Conservation (phyloP, 2,113 vertebrate genomes). For the Acinonyx jubatus region DNA sequence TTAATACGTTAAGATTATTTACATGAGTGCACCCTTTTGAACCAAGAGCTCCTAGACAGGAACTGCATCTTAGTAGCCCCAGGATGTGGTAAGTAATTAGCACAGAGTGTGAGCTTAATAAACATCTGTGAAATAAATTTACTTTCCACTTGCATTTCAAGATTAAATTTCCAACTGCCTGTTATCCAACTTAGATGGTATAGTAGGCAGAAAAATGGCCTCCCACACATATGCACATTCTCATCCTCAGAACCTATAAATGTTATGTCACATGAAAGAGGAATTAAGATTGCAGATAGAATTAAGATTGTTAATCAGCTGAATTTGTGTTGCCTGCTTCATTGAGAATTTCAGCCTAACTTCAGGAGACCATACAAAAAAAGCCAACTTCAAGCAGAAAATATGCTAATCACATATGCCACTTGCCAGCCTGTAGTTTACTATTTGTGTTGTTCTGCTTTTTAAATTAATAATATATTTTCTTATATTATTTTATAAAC, state of each 20-base stretch:
- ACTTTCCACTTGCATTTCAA: background rate
- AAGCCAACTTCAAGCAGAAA: background rate
- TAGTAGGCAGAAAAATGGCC: background rate
- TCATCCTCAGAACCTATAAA: background rate
- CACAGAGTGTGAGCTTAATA: background rate
- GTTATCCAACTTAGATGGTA: background rate
- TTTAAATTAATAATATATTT: constrained; percentile 29
- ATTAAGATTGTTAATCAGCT: background rate
- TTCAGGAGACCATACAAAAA: background rate
- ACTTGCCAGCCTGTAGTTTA: background rate
- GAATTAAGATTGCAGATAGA: background rate
- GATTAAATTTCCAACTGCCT: constrained; percentile 19
- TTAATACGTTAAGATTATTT: background rate
- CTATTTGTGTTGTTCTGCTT: background rate
- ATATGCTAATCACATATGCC: background rate
- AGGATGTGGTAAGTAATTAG: background rate
- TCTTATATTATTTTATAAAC: background rate
- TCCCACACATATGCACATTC: background rate
- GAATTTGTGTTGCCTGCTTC: background rate
- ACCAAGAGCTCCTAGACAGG: background rate
- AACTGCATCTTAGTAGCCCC: background rate
- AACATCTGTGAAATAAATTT: constrained; percentile 6
- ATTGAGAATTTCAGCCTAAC: constrained; percentile 19
- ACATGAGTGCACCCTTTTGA: background rate
- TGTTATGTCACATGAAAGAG: background rate